A percentile compares a stretch with the other conserved stretches of the same genome.
phyloP scores from a whole-genome alignment of 2,888 invertebrate genomes.

The Lithosia quadra region DNA sequence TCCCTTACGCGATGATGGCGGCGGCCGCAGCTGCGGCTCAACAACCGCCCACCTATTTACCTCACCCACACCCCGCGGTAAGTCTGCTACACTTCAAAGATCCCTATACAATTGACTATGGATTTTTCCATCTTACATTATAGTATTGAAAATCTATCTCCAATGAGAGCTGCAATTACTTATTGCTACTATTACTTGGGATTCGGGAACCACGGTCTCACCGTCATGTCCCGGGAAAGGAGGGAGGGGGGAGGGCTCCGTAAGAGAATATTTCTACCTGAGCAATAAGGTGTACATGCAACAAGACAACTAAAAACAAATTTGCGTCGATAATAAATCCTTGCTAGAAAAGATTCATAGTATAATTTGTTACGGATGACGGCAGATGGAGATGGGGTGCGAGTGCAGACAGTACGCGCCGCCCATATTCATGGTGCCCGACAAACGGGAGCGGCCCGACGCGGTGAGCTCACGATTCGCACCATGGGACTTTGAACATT shows the following conservation, averaged over 20 bases:
- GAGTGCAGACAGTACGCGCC: constrained; percentile 82
- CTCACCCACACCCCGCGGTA: constrained; percentile 73
- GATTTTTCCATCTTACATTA: neutral
- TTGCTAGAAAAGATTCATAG: neutral
- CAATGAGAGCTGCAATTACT: neutral
- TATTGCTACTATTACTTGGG: no score
- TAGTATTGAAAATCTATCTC: neutral
- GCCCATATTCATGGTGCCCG: constrained; percentile 77
- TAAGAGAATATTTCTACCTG: no score
- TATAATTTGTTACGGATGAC: constrained; percentile 22
- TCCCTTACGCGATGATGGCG: constrained; percentile 79
- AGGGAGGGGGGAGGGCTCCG: no score
- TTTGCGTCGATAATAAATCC: neutral
- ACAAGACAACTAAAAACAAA: neutral
- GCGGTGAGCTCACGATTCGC: constrained; percentile 67
- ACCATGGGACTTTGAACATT: constrained; percentile 28
- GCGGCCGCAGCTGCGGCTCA: constrained; percentile 79
- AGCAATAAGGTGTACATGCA: no score
- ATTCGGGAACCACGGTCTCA: no score
- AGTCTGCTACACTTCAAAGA: constrained; percentile 23
- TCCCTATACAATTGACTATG: neutral
- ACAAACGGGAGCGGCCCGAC: constrained; percentile 81
- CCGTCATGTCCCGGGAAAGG: no score
- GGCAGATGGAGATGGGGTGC: constrained; percentile 83
- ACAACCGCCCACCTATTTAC: constrained; percentile 76